Base-by-base conservation (phyloP, 53 echinoderm and acorn worm genomes). In the Temnopleurus reevesii region DNA sequence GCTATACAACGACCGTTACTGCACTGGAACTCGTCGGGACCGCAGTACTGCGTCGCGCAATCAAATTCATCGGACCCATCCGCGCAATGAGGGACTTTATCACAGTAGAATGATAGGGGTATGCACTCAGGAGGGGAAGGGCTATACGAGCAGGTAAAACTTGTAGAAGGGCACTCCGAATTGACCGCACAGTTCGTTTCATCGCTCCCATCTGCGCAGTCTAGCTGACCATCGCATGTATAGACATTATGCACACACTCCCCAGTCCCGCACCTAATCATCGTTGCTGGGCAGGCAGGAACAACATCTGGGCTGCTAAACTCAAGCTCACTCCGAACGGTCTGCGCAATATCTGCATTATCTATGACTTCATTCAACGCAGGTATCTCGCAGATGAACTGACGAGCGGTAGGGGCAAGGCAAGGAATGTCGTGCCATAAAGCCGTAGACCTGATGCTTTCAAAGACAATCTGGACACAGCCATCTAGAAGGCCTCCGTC, bases 401-500 rank as follows among this genome's bases (percentile, higher is more conserved):
- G 94, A 17, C 27, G 24, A 21, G 85, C 43, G 2, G 54, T 59
- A 17, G 10, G 25, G 0, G 92, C 65, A 25, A 89, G 91, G 29
- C 94, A 96, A 1, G 96, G 92, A 19, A 90, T 54, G 53, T 94
- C 94, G 21, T 85, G 76, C 96, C 96, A 96, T 53, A 89, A 85
- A 17, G 91, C 59, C 0, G 94, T 89, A 19, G 90, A 66, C 19
- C 81, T 58, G 26, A 90, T 47, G 47, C 90, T 91, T 10, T 57
- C 77, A 46, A 96, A 53, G 18, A 46, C 17, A 23, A 92, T 94
- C 2, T 84, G 26, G 0, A 91, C 61, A 46, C 96, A 96, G 1
- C 79, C 60, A 36, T 96, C 94, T n/a, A 94, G 59, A 0, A 49
- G 21, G 5, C 96, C 94, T 1, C 94, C 94, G 29, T 92, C 90